These are phyloP conservation scores for Plagodis pulveraria DNA, from an alignment of 2,888 invertebrate genomes.

Conservation along the genomic window DNA sequence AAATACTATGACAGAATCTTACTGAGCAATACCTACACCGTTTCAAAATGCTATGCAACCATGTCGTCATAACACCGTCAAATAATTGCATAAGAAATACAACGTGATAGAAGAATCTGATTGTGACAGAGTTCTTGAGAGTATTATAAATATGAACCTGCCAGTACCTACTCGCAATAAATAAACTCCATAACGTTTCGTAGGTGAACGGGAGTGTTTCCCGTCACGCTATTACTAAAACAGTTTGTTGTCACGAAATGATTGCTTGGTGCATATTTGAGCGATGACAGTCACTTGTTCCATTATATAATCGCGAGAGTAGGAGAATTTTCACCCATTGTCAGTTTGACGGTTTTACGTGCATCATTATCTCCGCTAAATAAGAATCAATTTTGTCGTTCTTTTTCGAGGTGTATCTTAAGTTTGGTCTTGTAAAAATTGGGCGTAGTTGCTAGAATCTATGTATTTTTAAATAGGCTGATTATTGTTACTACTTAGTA, in stretches of 20 bases:
- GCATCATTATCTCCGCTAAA: no score
- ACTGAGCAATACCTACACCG: no score
- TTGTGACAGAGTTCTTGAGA: conserved; percentile 8
- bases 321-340: no score
- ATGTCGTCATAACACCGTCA: neutral
- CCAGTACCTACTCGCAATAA: conserved; percentile 14
- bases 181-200: conserved; percentile 20
- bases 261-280: neutral
- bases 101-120: neutral
- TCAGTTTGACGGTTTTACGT: no score
- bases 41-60: neutral
- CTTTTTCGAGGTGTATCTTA: neutral
- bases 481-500: neutral
- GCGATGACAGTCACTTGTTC: conserved; percentile 2
- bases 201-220: conserved; percentile 21
- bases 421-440: neutral
- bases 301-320: neutral
- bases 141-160: conserved; percentile 7
- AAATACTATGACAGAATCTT: no score
- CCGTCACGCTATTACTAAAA: conserved; percentile 28
- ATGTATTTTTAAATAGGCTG: no score
- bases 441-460: neutral
- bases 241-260: conserved; percentile 26
- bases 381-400: neutral
- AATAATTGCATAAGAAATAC: neutral